Conservation (phyloP, 2,113 vertebrate species). For the Corvus moneduloides region DNA sequence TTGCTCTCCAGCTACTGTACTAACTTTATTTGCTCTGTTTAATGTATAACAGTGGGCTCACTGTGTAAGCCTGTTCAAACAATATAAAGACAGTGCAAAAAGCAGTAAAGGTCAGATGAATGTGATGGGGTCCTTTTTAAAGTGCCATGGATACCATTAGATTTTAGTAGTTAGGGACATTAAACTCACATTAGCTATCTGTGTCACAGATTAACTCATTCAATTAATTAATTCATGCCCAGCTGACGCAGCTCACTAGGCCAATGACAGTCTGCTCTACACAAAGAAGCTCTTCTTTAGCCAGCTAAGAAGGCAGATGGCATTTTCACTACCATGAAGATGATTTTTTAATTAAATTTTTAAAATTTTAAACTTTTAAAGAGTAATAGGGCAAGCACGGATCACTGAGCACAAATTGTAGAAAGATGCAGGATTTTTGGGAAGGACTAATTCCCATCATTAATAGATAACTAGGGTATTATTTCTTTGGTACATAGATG, state of each 20-base stretch:
- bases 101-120: background rate
- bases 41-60: constrained; percentile 8
- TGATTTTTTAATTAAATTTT: background rate
- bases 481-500: background rate
- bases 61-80: constrained; percentile 1
- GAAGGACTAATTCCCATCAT: background rate
- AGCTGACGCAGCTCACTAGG: background rate
- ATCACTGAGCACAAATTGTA: background rate
- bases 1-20: background rate
- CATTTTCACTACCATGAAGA: background rate
- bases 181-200: background rate
- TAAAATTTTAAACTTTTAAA: background rate
- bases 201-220: background rate
- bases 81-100: background rate
- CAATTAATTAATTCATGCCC: background rate
- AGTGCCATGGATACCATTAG: background rate
- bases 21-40: constrained; percentile 15
- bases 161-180: background rate
- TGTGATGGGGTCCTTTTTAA: background rate
- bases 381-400: background rate
- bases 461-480: background rate
- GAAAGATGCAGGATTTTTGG: background rate
- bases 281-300: background rate
- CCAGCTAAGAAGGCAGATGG: background rate
- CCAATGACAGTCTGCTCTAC: background rate